These are phyloP conservation scores for Paracentrotus lividus DNA, from an alignment of 53 echinoderm and acorn worm genomes.

Conservation along the genomic window DNA sequence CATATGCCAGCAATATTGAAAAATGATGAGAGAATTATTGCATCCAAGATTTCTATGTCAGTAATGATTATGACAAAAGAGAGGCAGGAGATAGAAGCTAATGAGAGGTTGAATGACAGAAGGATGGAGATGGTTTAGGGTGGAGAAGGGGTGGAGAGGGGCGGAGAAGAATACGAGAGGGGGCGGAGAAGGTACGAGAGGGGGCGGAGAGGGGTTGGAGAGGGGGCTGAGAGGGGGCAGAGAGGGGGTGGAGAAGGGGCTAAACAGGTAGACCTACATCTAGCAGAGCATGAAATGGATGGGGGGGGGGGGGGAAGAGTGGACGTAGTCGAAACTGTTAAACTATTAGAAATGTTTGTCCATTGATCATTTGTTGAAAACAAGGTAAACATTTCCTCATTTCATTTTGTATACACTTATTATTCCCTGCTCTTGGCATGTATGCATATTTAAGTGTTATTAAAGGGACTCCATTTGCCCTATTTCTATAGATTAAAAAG, in stretches of 20 bases:
- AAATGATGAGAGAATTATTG: constrained; percentile 45
- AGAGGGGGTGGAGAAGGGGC: neutral
- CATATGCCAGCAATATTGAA: constrained; percentile 23
- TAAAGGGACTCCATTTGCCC: too few relatives aligned
- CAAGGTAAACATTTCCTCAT: too few relatives aligned
- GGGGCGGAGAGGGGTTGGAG: neutral
- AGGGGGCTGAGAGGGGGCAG: neutral
- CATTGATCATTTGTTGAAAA: too few relatives aligned
- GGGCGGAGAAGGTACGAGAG: neutral
- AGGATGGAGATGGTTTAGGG: neutral
- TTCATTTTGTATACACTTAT: too few relatives aligned
- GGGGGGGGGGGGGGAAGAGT: neutral
- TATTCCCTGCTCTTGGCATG: too few relatives aligned
- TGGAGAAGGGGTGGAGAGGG: neutral
- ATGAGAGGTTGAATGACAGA: neutral
- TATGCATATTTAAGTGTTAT: too few relatives aligned
- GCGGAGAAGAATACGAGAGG: neutral
- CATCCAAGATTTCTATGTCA: constrained; percentile 4
- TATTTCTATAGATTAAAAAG: too few relatives aligned
- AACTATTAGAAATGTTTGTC: too few relatives aligned
- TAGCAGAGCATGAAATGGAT: too few relatives aligned
- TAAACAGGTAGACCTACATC: neutral
- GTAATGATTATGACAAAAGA: neutral
- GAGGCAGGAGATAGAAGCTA: neutral
- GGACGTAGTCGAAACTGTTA: too few relatives aligned